Percentiles rank a stretch among this genome's conserved stretches.
Evolutionary conservation across 2,888 invertebrate species (phyloP).

Genomic region (Dryomyza anilis): DNA sequence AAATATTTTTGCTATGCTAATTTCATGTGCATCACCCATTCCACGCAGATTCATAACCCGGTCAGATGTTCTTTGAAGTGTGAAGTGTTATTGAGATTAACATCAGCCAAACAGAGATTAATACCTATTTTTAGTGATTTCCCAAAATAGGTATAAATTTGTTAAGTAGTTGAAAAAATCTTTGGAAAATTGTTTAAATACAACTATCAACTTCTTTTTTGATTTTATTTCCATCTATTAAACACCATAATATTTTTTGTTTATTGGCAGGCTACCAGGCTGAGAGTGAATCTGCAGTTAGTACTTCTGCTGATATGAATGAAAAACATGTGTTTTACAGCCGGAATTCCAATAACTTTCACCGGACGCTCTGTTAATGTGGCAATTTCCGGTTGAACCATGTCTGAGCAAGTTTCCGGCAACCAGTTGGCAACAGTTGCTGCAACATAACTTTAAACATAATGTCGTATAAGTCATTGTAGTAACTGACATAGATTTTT

Average conservation of each 20-base stretch:
- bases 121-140: too few relatives aligned
- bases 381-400: conserved; percentile 35
- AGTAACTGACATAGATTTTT: too few relatives aligned
- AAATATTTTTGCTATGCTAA: background rate
- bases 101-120: too few relatives aligned
- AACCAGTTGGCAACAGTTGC: conserved; percentile 17
- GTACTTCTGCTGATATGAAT: conserved; percentile 7
- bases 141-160: too few relatives aligned
- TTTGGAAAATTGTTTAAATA: too few relatives aligned
- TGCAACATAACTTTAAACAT: too few relatives aligned
- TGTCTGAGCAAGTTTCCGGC: background rate
- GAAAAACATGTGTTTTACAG: conserved; percentile 19
- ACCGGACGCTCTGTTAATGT: conserved; percentile 39
- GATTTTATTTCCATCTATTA: too few relatives aligned
- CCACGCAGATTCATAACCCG: background rate
- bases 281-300: conserved; percentile 3
- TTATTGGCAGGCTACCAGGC: too few relatives aligned
- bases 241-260: too few relatives aligned
- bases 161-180: too few relatives aligned
- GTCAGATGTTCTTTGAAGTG: background rate
- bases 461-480: too few relatives aligned
- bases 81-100: background rate
- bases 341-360: conserved; percentile 41
- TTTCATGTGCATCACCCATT: background rate
- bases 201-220: too few relatives aligned